phyloP scores from a whole-genome alignment of 2,888 invertebrate genomes.

The Synergus itoensis region DNA sequence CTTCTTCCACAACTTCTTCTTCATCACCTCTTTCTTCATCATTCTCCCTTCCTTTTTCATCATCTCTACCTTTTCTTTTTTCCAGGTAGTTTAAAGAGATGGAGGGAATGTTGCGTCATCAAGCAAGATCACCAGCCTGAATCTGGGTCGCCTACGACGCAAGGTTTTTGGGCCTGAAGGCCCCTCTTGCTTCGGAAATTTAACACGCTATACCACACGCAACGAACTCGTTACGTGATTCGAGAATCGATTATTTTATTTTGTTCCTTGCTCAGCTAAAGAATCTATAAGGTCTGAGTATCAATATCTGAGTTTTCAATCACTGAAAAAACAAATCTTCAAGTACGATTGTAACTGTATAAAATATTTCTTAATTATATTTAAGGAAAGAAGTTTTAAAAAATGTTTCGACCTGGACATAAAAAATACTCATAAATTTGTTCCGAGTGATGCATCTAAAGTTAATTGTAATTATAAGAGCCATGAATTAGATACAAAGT shows the following conservation, averaged over 20 bases:
- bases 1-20: neutral
- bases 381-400: too few species aligned
- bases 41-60: neutral
- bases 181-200: slow-evolving; percentile 22
- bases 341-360: neutral
- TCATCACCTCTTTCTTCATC: neutral
- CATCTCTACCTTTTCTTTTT: neutral
- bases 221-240: slow-evolving; percentile 34
- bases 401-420: too few species aligned
- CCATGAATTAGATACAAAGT: neutral
- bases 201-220: slow-evolving; percentile 19
- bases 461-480: neutral
- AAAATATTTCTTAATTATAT: too few species aligned
- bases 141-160: slow-evolving; percentile 71
- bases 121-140: slow-evolving; percentile 70
- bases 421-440: too few species aligned
- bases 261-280: neutral
- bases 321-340: neutral
- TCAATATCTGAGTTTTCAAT: neutral
- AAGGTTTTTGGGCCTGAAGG: slow-evolving; percentile 61
- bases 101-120: slow-evolving; percentile 71
- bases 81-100: slow-evolving; percentile 47
- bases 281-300: slow-evolving; percentile 3
- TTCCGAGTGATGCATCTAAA: neutral
- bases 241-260: slow-evolving; percentile 37